Conservation (phyloP, 2,797 vertebrate species). For the Garrulus glandarius region DNA sequence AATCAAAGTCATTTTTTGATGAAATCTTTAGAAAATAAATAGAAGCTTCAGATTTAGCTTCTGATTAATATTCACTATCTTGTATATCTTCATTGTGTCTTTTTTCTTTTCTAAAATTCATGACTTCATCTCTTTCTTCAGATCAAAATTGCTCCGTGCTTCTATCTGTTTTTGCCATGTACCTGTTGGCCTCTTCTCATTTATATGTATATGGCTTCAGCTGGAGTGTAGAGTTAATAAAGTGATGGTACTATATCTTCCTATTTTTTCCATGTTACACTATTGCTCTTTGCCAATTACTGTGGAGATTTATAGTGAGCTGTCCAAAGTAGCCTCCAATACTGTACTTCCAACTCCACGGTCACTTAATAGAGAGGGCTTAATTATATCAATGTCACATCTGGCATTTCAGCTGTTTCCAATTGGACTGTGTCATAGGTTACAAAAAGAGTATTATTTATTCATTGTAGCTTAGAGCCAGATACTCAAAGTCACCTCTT, state of each 20-base stretch:
- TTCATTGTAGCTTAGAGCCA: neutral
- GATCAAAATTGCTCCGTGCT: neutral
- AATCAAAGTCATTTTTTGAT: constrained; percentile 3
- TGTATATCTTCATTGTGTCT: neutral
- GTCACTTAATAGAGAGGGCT: constrained; percentile 7
- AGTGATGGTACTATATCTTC: neutral
- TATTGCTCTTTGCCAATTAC: neutral
- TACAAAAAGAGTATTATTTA: neutral
- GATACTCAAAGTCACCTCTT: neutral
- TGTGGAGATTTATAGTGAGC: constrained; percentile 13
- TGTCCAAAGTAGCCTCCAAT: neutral
- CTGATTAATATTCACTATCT: constrained; percentile 5
- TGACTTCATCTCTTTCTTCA: neutral
- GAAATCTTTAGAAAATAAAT: constrained; percentile 30
- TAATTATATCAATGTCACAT: constrained; percentile 44
- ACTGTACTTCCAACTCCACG: neutral
- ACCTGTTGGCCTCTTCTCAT: neutral
- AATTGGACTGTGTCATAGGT: neutral
- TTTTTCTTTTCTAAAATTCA: neutral
- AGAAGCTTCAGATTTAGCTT: neutral
- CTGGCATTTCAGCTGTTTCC: constrained; percentile 16
- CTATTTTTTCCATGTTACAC: neutral
- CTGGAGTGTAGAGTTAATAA: neutral
- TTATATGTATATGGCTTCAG: neutral
- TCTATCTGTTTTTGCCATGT: neutral